Conservation (phyloP, 1,140 invertebrate species). For the Zophobas atratus region DNA sequence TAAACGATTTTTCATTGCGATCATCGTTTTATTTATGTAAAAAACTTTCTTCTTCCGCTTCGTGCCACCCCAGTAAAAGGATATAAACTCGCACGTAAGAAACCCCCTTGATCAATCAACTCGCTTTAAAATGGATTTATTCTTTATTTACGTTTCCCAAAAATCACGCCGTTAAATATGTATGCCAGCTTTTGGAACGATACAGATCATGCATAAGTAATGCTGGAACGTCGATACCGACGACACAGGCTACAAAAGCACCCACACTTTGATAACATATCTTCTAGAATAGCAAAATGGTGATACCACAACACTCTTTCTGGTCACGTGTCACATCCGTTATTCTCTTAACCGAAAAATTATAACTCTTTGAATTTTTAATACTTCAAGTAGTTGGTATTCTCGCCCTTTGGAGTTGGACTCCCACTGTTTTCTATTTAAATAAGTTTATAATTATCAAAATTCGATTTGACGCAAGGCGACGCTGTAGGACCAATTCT, state of each 20-base stretch:
- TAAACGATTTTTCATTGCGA: slow-evolving; percentile 33
- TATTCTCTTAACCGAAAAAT: too few species aligned
- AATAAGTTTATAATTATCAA: too few species aligned
- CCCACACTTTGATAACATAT: neutral
- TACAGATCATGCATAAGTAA: slow-evolving; percentile 16
- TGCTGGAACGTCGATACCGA: neutral
- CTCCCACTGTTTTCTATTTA: too few species aligned
- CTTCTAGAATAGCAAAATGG: neutral
- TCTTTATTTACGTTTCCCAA: slow-evolving; percentile 24
- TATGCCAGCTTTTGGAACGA: slow-evolving; percentile 19
- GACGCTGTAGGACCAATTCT: too few species aligned
- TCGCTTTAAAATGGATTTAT: slow-evolving; percentile 38
- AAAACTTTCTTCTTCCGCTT: slow-evolving; percentile 15
- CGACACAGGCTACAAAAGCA: neutral
- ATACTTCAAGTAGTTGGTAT: too few species aligned
- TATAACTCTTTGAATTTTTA: too few species aligned
- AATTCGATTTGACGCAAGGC: too few species aligned
- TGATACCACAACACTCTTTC: too few species aligned
- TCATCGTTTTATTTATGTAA: slow-evolving; percentile 36
- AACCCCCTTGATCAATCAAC: slow-evolving; percentile 28
- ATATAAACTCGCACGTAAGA: neutral
- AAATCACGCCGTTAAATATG: slow-evolving; percentile 38
- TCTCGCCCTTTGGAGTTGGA: too few species aligned
- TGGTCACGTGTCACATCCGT: too few species aligned
- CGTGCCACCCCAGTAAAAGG: slow-evolving; percentile 1